Evolutionary conservation across 2,888 invertebrate genomes (phyloP), one percentile per base, ranked within the genome.

Genomic region (Empis livida): DNA sequence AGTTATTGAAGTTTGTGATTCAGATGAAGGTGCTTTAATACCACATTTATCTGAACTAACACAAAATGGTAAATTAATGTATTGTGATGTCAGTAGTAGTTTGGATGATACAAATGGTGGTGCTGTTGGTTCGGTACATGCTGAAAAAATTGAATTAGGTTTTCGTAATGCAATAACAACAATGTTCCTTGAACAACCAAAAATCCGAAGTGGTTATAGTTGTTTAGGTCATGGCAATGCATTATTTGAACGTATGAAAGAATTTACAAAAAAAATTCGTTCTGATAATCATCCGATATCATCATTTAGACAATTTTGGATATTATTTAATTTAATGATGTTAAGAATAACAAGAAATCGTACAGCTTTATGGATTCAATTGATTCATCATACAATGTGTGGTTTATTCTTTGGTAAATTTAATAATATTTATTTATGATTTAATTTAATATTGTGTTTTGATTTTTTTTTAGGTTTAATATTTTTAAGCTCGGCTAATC

Each of bases 1-100:
- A 81, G 81, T 82, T 39, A 81, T 82, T 50, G 81, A 82, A 62
- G 54, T 78, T 42, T 65, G 69, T 44, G 69, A 70, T 52, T 74
- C 78, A 3, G 80, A 80, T 59, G 72, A 73, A 31, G 70, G 69
- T 1, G 65, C 71, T 15, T 64, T 72, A 54, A 73, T 80, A 43
- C 63, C 66, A 5, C 51, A 67, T 31, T 62, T 82, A 35, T 70
- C 75, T 41, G 68, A 74, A 54, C 70, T 76, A 42, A 75, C 77
- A 10, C 70, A 73, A 51, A 82, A 82, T 57, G 82, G 82, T 1
- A 76, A 77, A 53, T 52, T 68, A 3, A 56, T 59, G 5, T 70
- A 66, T 46, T 61, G 54, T 72, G 73, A 60, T 65, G 69, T 0
- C 61, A 67, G 10, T 40, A 2, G 56, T 56, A 23, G 47, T 57